Conservation (phyloP, 2,797 vertebrate genomes). For the Menidia menidia region DNA sequence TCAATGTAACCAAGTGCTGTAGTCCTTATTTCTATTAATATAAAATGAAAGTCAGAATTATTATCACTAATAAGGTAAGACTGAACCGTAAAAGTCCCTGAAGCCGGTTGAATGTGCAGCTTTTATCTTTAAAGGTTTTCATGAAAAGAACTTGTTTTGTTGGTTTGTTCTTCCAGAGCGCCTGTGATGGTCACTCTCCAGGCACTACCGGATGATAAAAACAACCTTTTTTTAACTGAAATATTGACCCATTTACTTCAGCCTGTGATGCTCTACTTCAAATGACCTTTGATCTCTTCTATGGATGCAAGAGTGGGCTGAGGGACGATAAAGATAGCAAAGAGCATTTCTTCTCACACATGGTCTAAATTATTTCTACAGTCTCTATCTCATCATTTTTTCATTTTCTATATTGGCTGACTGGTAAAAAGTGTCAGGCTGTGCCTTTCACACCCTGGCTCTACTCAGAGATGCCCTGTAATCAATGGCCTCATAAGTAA, state of each 20-base stretch:
- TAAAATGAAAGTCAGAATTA: background rate
- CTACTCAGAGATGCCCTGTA: too few species aligned
- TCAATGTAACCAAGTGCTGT: background rate
- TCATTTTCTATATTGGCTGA: background rate
- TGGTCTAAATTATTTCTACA: constrained; percentile 5
- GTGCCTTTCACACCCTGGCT: too few species aligned
- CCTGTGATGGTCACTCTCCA: background rate
- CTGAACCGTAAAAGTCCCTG: background rate
- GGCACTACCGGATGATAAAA: background rate
- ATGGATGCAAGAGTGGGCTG: constrained; percentile 14
- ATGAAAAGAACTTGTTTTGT: background rate
- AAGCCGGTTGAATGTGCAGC: background rate
- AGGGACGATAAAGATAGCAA: constrained; percentile 4
- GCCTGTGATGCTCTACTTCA: constrained; percentile 9
- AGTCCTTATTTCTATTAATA: background rate
- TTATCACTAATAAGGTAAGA: background rate
- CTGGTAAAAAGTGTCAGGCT: too few species aligned
- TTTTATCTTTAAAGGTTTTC: background rate
- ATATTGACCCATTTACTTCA: constrained; percentile 18
- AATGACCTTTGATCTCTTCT: constrained; percentile 31
- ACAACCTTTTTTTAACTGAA: background rate
- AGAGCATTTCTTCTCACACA: constrained; percentile 10
- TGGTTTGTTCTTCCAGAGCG: background rate
- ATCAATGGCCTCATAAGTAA: too few species aligned
- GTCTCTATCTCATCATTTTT: background rate